These are phyloP conservation scores for Apostichopus leukothele DNA, from an alignment of 53 echinoderm and acorn worm genomes.

Conservation along the genomic window DNA sequence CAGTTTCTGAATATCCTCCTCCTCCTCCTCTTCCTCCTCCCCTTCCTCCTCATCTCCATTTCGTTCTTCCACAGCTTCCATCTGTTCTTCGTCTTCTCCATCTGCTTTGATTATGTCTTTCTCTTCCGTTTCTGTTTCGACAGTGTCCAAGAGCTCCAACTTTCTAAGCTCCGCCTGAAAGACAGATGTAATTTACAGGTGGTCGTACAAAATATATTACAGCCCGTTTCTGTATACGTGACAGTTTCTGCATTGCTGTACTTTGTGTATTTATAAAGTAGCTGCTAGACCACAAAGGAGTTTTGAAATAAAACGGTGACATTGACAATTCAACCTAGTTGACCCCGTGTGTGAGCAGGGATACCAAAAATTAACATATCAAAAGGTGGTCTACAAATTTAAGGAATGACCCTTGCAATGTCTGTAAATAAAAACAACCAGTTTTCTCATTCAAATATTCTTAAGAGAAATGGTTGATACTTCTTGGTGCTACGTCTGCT, in stretches of 20 bases:
- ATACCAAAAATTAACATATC: neutral
- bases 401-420: too few relatives aligned
- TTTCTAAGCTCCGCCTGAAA: constrained; percentile 69
- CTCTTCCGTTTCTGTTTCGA: neutral
- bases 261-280: too few relatives aligned
- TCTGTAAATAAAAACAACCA: too few relatives aligned
- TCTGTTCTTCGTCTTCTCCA: neutral
- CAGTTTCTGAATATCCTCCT: constrained; percentile 35
- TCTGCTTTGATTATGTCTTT: neutral
- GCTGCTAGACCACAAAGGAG: too few relatives aligned
- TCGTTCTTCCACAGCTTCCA: neutral
- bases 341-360: too few relatives aligned
- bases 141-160: constrained; percentile 58
- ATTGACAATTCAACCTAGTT: neutral
- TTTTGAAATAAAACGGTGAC: too few relatives aligned
- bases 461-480: too few relatives aligned
- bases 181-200: neutral
- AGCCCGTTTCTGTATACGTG: too few relatives aligned
- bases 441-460: too few relatives aligned
- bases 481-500: too few relatives aligned
- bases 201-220: too few relatives aligned
- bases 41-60: constrained; percentile 2
- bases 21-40: constrained; percentile 13
- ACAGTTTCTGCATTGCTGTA: too few relatives aligned
- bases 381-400: neutral